Base-by-base conservation (phyloP, 2,888 invertebrate species). In the Cerastis leucographa region DNA sequence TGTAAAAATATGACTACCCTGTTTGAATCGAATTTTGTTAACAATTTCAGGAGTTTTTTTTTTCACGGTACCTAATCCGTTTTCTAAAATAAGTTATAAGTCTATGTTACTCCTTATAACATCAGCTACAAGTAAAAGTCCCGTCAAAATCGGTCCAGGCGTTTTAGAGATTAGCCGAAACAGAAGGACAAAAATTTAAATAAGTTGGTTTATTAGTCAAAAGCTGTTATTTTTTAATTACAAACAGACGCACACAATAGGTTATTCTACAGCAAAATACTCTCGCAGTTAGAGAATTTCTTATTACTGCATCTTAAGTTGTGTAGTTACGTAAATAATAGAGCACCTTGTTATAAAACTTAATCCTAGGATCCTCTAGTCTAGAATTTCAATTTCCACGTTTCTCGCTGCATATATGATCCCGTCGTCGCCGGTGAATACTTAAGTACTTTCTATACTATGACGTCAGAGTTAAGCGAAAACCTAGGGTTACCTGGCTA, bases 381-480 rank as follows among this genome's bases (percentile, higher is more conserved):
- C 61, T 69, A 71, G 54, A 66, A 81, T 71, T 67, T 77, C 46
- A 71, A 81, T 81, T 72, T 42, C 54, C 64, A 59, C n/a, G 68
- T 54, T 51, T 77, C 44, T 68, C 29, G 40, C 49, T 71, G 68
- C 59, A 69, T 78, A 66, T 35, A 54, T 35, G 51, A 66, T 35
- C 22, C 29, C 17, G n/a, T 49, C 51, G 40, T 49, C 64, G 29
- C 59, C 29, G 29, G 59, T 77, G 71, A 51, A 76, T 82, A 40
- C n/a, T 25, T 25, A 62, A 56, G 25, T 80, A 46, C n/a, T 44
- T 25, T 25, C 25, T 56, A 1, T 40, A 42, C 35, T 71, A 5
- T 61, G 59, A 65, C 46, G 71, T 76, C 64, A 77, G 35, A 29
- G n/a, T 49, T 17, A 64, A 65, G 71, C 51, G 40, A 72, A 71